Conservation (phyloP, 1,140 invertebrate genomes). For the Pachypsylla venusta region DNA sequence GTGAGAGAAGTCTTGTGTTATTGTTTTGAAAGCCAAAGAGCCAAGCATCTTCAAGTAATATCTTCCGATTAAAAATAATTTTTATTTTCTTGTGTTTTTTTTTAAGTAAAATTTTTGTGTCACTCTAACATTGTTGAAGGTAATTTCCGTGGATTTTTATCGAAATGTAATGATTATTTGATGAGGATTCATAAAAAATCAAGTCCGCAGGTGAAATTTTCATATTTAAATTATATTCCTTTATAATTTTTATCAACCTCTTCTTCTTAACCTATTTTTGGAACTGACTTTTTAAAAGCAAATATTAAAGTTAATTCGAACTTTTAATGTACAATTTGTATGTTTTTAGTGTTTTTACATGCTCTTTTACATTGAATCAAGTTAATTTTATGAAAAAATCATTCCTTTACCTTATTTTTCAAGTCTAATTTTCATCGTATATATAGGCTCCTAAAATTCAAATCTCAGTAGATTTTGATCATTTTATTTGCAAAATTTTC, state of each 20-base stretch:
- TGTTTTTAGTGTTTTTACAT: too few relatives aligned
- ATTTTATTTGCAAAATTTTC: too few relatives aligned
- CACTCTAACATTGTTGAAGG: neutral
- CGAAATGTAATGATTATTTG: neutral
- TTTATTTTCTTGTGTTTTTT: constrained; percentile 10
- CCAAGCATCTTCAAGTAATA: neutral
- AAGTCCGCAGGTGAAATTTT: constrained; percentile 4
- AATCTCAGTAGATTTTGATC: too few relatives aligned
- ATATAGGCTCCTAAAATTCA: too few relatives aligned
- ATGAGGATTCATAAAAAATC: neutral
- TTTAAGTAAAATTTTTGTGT: constrained; percentile 2
- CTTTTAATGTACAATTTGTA: too few relatives aligned
- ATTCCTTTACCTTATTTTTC: too few relatives aligned
- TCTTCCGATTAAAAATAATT: neutral
- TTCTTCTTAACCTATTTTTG: constrained; percentile 8
- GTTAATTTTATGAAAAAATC: too few relatives aligned
- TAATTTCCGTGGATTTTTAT: neutral
- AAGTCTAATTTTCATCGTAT: too few relatives aligned
- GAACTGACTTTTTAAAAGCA: neutral
- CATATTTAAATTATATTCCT: neutral
- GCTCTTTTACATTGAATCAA: too few relatives aligned
- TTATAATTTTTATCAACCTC: neutral
- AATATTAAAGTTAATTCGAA: too few relatives aligned
- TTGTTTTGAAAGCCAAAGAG: constrained; percentile 9
- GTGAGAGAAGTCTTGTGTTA: neutral